Percentiles rank a stretch among this genome's conserved stretches.
phyloP scores from a whole-genome alignment of 2,888 invertebrate genomes.

The Uloborus plumipes region DNA sequence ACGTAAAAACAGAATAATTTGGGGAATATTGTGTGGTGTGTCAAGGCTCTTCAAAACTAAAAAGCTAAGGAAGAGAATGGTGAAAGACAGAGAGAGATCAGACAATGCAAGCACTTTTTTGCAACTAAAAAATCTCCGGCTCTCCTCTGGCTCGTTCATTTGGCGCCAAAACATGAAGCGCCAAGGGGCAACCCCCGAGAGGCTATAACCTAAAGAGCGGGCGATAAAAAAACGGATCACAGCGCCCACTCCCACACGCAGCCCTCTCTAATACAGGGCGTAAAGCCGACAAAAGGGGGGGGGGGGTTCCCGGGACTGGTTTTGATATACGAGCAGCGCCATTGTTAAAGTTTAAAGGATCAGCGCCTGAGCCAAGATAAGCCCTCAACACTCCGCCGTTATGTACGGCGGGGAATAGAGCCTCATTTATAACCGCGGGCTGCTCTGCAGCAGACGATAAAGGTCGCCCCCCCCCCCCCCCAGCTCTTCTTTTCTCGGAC shows the following conservation, averaged over 20 bases:
- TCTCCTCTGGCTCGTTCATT: neutral
- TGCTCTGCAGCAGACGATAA: conserved; percentile 39
- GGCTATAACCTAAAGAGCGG: conserved; percentile 22
- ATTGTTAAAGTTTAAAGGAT: conserved; percentile 65
- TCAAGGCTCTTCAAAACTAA: too few relatives aligned
- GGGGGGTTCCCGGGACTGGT: conserved; percentile 31
- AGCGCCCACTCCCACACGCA: conserved; percentile 15
- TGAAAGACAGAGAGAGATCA: too few relatives aligned
- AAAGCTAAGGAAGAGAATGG: too few relatives aligned
- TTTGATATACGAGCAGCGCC: conserved; percentile 63
- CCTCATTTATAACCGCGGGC: conserved; percentile 62
- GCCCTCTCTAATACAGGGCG: conserved; percentile 25
- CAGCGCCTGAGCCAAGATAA: conserved; percentile 62
- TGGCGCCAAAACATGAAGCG: neutral
- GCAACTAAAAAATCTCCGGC: neutral
- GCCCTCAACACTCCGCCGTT: conserved; percentile 62
- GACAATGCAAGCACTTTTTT: too few relatives aligned
- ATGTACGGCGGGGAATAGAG: conserved; percentile 59
- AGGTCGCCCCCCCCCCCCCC: conserved; percentile 22
- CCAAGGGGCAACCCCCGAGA: conserved; percentile 15
- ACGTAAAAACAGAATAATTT: too few relatives aligned
- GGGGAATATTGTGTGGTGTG: too few relatives aligned
- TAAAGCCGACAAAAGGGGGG: conserved; percentile 53
- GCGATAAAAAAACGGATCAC: conserved; percentile 37
- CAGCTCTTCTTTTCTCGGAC: conserved; percentile 29